A percentile compares a stretch with the other conserved stretches of the same genome.
These are phyloP conservation scores for Pseudorhombus dupliciocellatus DNA, from an alignment of 2,113 vertebrate genomes.

Conservation along the genomic window DNA sequence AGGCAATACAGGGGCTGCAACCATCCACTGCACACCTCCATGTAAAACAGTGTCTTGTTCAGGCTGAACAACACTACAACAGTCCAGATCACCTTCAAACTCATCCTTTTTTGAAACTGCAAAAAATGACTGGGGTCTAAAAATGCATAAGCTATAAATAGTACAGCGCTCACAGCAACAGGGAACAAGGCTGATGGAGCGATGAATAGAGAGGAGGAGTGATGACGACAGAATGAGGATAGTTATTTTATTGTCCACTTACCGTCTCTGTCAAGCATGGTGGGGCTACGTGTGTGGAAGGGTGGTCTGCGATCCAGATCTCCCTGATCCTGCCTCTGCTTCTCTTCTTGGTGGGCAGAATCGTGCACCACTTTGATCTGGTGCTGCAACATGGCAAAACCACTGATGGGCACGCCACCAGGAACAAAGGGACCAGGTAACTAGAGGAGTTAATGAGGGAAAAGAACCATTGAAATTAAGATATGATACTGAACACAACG, in stretches of 20 bases:
- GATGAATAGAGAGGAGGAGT: slow-evolving; percentile 7
- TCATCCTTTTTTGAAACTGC: slow-evolving; percentile 5
- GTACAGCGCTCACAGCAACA: slow-evolving; percentile 28
- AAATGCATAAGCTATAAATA: slow-evolving; percentile 48
- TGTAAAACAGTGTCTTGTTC: slow-evolving; percentile 32
- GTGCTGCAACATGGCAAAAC: slow-evolving; percentile 90
- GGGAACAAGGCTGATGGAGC: slow-evolving; percentile 14
- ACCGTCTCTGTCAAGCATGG: slow-evolving; percentile 91
- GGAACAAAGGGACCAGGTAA: slow-evolving; percentile 85
- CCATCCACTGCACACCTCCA: neutral
- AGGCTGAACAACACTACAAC: slow-evolving; percentile 28
- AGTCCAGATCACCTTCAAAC: slow-evolving; percentile 20
- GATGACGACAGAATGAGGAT: slow-evolving; percentile 5
- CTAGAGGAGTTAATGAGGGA: slow-evolving; percentile 29
- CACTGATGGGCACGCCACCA: slow-evolving; percentile 86
- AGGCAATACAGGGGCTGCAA: slow-evolving; percentile 11
- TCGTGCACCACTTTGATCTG: slow-evolving; percentile 97
- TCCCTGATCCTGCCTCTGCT: slow-evolving; percentile 91
- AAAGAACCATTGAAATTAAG: neutral
- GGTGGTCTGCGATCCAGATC: slow-evolving; percentile 86
- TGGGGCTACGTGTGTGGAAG: slow-evolving; percentile 86
- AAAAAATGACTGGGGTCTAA: slow-evolving; percentile 31
- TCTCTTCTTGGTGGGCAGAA: slow-evolving; percentile 90
- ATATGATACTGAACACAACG: slow-evolving; percentile 16
- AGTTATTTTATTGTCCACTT: slow-evolving; percentile 24